Percentiles rank a stretch among this genome's conserved stretches.
These are phyloP conservation scores for Illadopsis cleaveri DNA, from an alignment of 2,113 vertebrate species.

Conservation along the genomic window DNA sequence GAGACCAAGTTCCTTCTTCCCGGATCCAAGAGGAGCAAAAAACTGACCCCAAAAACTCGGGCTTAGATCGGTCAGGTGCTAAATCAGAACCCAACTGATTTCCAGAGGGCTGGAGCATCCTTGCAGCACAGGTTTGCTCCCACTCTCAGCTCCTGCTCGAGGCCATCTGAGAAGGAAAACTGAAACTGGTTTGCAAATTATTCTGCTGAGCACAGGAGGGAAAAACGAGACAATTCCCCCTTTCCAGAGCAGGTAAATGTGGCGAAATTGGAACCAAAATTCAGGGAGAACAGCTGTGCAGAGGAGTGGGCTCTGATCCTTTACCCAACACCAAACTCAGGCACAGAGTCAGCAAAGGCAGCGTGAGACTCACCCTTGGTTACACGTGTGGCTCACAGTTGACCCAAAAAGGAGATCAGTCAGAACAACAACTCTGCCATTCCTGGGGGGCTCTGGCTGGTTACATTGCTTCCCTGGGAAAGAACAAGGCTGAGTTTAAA, in stretches of 20 bases:
- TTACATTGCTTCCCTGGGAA: constrained; percentile 54
- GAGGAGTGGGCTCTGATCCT: background rate
- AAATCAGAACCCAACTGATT: background rate
- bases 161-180: background rate
- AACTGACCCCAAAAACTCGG: background rate
- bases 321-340: background rate
- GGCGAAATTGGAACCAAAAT: background rate
- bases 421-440: constrained; percentile 49
- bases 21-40: background rate
- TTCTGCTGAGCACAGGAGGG: background rate
- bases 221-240: background rate
- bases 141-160: background rate
- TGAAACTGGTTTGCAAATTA: background rate
- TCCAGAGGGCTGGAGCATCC: background rate
- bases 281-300: rapidly evolving
- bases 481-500: constrained; percentile 53
- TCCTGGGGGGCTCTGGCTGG: background rate
- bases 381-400: background rate
- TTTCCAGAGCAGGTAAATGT: background rate
- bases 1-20: background rate
- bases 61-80: background rate
- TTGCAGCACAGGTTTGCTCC: background rate
- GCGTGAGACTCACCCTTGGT: background rate
- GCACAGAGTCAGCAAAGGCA: background rate
- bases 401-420: constrained; percentile 38